Percentiles rank a stretch among this genome's conserved stretches.
Evolutionary conservation across 2,888 invertebrate species (phyloP).

Genomic region (Cerastis leucographa): DNA sequence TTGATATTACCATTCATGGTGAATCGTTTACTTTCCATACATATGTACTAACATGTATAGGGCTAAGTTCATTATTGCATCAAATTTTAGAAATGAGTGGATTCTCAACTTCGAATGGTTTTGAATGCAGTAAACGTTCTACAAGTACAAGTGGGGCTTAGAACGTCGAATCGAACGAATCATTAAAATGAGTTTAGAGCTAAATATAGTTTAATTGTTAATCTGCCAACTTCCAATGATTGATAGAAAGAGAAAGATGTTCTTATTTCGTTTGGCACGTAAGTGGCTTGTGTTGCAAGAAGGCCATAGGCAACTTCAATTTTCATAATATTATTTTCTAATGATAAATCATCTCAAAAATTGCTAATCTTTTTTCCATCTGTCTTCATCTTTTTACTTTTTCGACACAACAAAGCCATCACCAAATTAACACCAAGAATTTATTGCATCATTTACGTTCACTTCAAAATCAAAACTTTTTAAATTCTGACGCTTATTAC

Average conservation of each 20-base stretch:
- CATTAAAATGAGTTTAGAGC: neutral
- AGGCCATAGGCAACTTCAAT: neutral
- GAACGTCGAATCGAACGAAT: no score
- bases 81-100: slow-evolving; percentile 18
- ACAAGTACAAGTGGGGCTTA: no score
- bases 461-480: slow-evolving; percentile 18
- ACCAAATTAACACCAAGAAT: slow-evolving; percentile 4
- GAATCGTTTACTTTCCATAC: slow-evolving; percentile 53
- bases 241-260: neutral
- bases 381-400: neutral
- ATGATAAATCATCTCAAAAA: neutral
- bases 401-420: neutral
- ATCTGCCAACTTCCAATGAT: neutral
- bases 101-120: neutral
- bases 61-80: slow-evolving; percentile 32
- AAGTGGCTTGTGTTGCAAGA: neutral
- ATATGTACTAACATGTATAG: slow-evolving; percentile 35
- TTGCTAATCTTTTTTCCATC: neutral
- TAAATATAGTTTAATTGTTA: neutral
- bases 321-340: neutral
- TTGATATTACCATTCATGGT: slow-evolving; percentile 69
- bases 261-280: neutral
- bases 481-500: slow-evolving; percentile 14
- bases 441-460: slow-evolving; percentile 6
- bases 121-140: neutral